Evolutionary conservation across 1,140 invertebrate species (phyloP).

Genomic region (Trichonephila clavipes): DNA sequence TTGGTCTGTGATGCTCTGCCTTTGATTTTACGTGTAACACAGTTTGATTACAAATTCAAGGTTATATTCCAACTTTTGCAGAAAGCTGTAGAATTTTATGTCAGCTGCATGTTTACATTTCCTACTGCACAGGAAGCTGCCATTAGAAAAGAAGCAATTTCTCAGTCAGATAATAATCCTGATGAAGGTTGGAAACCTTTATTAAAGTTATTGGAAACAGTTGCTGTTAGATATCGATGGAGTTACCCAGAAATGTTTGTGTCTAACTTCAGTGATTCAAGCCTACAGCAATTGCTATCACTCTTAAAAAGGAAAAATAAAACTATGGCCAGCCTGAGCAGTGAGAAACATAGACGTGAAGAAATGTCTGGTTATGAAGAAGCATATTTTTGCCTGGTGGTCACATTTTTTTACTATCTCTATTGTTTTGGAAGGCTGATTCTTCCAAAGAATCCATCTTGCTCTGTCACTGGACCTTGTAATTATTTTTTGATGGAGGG

Average conservation of each 20-base stretch:
- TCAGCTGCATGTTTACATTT: slow-evolving; percentile 57
- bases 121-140: slow-evolving; percentile 44
- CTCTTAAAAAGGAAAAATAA: slow-evolving; percentile 68
- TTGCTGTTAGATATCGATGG: slow-evolving; percentile 59
- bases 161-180: slow-evolving; percentile 51
- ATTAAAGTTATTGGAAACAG: slow-evolving; percentile 51
- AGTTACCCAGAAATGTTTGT: slow-evolving; percentile 70
- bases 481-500: slow-evolving; percentile 73
- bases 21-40: slow-evolving; percentile 34
- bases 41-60: slow-evolving; percentile 70
- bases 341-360: slow-evolving; percentile 64
- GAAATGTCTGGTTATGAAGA: slow-evolving; percentile 62
- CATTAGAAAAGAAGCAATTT: slow-evolving; percentile 45
- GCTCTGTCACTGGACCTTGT: not conserved
- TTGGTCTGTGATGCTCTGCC: slow-evolving; percentile 71
- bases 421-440: slow-evolving; percentile 60
- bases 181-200: slow-evolving; percentile 68
- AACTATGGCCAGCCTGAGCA: slow-evolving; percentile 26
- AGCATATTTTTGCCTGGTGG: slow-evolving; percentile 60
- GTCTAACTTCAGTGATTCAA: slow-evolving; percentile 56
- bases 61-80: slow-evolving; percentile 61
- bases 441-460: slow-evolving; percentile 13
- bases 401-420: slow-evolving; percentile 67
- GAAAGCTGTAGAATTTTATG: slow-evolving; percentile 66
- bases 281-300: slow-evolving; percentile 41